Percentiles rank a stretch among this genome's conserved stretches.
Evolutionary conservation across 2,113 vertebrate species (phyloP).

Genomic region (Promerops cafer): DNA sequence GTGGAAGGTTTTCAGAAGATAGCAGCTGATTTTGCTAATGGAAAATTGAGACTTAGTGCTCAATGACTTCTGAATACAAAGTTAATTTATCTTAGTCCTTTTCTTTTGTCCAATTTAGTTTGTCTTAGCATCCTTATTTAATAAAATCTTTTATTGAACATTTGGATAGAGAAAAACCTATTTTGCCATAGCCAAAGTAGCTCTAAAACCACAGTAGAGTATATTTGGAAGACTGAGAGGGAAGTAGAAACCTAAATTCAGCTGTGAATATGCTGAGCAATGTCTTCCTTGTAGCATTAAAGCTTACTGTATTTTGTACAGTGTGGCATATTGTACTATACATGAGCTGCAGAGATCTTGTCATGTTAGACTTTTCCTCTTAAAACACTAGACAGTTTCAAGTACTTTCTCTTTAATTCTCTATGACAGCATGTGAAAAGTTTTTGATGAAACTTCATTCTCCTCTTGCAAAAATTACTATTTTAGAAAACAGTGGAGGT

Average conservation of each 20-base stretch:
- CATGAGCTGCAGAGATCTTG: background rate
- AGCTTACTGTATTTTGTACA: background rate
- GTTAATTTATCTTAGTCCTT: background rate
- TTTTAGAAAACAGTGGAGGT: background rate
- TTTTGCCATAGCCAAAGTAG: background rate
- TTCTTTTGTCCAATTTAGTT: background rate
- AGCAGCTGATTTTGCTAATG: background rate
- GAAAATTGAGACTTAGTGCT: background rate
- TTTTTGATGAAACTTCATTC: background rate
- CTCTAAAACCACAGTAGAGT: background rate
- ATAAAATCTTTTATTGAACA: background rate
- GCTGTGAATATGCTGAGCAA: background rate
- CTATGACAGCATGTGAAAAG: background rate
- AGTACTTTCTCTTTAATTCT: background rate
- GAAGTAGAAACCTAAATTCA: background rate
- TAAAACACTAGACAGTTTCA: background rate
- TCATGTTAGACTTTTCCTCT: background rate
- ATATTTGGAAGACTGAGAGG: background rate
- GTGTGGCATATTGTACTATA: background rate
- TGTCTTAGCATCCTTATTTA: background rate
- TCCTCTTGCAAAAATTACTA: background rate
- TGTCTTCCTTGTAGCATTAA: background rate
- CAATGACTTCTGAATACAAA: background rate
- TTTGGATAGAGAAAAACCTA: background rate
- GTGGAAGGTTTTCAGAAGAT: background rate